A percentile compares a stretch with the other conserved stretches of the same genome.
phyloP scores from a whole-genome alignment of 2,888 invertebrate species.

The Cremastinae sp. region DNA sequence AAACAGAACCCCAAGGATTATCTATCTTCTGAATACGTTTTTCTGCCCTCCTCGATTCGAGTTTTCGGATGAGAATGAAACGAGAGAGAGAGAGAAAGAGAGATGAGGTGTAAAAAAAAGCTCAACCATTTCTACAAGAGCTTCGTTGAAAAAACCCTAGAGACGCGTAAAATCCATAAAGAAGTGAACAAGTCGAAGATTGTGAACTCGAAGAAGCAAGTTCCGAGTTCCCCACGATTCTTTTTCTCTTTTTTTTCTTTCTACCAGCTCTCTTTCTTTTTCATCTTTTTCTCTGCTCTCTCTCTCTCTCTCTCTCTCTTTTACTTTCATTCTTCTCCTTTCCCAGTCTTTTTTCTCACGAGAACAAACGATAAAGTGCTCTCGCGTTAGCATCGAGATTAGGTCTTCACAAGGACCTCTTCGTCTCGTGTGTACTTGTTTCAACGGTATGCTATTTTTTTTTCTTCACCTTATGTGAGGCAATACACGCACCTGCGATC shows the following conservation, averaged over 20 bases:
- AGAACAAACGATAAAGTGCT: constrained; percentile 50
- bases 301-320: not conserved
- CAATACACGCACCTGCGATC: constrained; percentile 4
- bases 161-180: constrained; percentile 15
- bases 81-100: constrained; percentile 7
- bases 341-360: constrained; percentile 14
- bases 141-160: constrained; percentile 24
- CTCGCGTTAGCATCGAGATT: constrained; percentile 56
- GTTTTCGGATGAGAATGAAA: too few species aligned
- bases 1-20: too few species aligned
- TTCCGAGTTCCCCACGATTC: constrained; percentile 28
- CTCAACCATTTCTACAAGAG: constrained; percentile 42
- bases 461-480: not conserved
- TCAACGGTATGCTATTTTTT: constrained; percentile 25
- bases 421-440: constrained; percentile 28
- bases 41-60: too few species aligned
- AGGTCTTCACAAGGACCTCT: constrained; percentile 46
- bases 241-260: constrained; percentile 1
- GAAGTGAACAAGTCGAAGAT: constrained; percentile 33
- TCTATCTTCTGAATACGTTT: too few species aligned
- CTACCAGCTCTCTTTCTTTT: not conserved
- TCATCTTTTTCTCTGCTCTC: constrained; percentile 13
- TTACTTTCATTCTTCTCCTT: not conserved
- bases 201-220: constrained; percentile 43
- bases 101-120: constrained; percentile 42